A percentile compares a stretch with the other conserved stretches of the same genome.
phyloP scores from a whole-genome alignment of 1,140 invertebrate genomes.

The Agrypnia vestita region DNA sequence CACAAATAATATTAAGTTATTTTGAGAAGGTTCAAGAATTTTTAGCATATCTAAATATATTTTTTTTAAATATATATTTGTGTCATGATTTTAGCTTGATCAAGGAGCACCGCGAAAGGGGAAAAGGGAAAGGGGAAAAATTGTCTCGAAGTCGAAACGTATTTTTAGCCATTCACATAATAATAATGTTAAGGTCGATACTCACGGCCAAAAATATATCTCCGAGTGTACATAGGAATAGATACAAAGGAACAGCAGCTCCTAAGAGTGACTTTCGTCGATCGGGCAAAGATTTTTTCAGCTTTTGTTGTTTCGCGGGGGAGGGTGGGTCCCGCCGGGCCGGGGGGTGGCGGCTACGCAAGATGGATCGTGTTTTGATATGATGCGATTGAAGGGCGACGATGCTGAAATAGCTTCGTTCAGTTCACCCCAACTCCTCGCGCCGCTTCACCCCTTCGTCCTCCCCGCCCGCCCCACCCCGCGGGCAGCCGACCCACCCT shows the following conservation, averaged over 20 bases:
- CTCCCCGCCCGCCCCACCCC: not conserved
- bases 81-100: too few relatives aligned
- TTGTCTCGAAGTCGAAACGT: too few relatives aligned
- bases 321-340: not conserved
- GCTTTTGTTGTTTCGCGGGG: slow-evolving; percentile 57
- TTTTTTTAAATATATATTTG: too few relatives aligned
- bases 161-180: too few relatives aligned
- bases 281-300: slow-evolving; percentile 50
- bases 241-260: slow-evolving; percentile 19
- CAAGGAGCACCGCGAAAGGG: too few relatives aligned
- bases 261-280: slow-evolving; percentile 27
- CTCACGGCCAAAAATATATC: not conserved
- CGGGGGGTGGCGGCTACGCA: slow-evolving; percentile 36
- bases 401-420: slow-evolving; percentile 58
- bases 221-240: not conserved
- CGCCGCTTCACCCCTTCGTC: slow-evolving; percentile 6
- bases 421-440: slow-evolving; percentile 24
- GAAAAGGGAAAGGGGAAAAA: too few relatives aligned
- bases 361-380: slow-evolving; percentile 60
- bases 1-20: too few relatives aligned
- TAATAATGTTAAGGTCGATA: too few relatives aligned
- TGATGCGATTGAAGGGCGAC: slow-evolving; percentile 60
- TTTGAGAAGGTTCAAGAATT: too few relatives aligned
- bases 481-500: not conserved
- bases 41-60: too few relatives aligned